Evolutionary conservation across 2,113 vertebrate species (phyloP), one percentile per base, ranked within the genome.

Genomic region (Mesitornis unicolor): DNA sequence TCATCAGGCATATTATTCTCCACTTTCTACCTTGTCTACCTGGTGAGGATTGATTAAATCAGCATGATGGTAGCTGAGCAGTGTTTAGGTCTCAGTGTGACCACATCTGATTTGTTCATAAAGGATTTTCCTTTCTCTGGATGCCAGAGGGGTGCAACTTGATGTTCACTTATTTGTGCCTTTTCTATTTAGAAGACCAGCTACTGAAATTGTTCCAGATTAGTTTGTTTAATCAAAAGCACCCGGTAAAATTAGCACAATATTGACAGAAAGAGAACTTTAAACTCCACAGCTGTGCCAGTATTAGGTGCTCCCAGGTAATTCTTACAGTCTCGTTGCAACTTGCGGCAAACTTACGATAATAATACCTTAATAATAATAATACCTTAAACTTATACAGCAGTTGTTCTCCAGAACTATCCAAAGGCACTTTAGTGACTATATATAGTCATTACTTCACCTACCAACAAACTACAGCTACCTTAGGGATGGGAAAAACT

Each of bases 1-100:
- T 97, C 89, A 97, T 96, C 95, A 96, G 65, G 87, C 50, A 69
- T 95, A 97, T 97, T 98, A 97, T 90, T 96, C 93, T 97, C 92
- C 77, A 93, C 92, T 97, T 98, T 97, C 92, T 97, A 92, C 91
- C 90, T 98, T 97, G 97, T 97, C 89, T 94, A 89, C 92, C 78
- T 95, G 18, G n/a, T 93, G 91, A 97, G 92, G 97, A 97, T 93
- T 98, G 98, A 98, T 98, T 98, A 98, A 98, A 97, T 96, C 98
- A 98, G 98, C 97, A 97, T 96, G 98, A 96, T 92, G 94, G 95
- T 93, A 95, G 94, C 91, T 95, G 97, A 98, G 95, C 97, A 77
- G 50, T 97, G 88, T 98, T 98, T 98, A 97, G 97, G 95, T 80
- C 98, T 97, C 98, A 97, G 96, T 98, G 89, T 98, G 98, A 97